Conservation (phyloP, 1,140 invertebrate genomes). For the Belonocnema kinseyi region DNA sequence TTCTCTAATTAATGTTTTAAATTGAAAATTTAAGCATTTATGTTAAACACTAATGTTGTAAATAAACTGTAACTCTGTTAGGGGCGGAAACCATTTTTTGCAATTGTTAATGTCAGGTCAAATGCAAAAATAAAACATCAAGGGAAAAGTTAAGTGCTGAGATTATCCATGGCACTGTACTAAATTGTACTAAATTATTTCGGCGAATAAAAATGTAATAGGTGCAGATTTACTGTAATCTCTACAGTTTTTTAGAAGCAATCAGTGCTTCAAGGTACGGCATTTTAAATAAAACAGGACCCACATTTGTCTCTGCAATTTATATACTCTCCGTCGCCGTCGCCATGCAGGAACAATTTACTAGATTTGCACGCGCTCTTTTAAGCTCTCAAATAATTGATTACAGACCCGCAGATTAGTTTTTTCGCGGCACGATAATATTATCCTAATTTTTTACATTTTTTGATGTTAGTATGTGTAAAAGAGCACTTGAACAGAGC, state of each 20-base stretch:
- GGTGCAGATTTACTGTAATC: slow-evolving; percentile 19
- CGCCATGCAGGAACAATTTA: neutral
- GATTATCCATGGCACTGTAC: neutral
- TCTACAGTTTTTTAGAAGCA: neutral
- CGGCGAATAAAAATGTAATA: slow-evolving; percentile 2
- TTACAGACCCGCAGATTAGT: neutral
- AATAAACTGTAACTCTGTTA: no score
- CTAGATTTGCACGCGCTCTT: neutral
- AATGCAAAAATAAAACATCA: neutral
- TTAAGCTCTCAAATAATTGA: slow-evolving; percentile 8
- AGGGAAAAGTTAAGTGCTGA: neutral
- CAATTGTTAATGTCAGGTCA: neutral
- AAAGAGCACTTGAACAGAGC: no score
- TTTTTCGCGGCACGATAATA: neutral
- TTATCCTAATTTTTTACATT: neutral
- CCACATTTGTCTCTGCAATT: neutral
- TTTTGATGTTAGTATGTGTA: no score
- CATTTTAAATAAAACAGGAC: slow-evolving; percentile 8
- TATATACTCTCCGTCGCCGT: neutral
- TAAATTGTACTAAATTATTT: slow-evolving; percentile 26
- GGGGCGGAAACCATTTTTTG: neutral
- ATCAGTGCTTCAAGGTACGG: slow-evolving; percentile 9
- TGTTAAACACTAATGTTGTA: no score
- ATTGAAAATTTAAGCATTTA: no score
- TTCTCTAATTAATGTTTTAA: no score